phyloP scores from a whole-genome alignment of 92 coral and sea anemone species.

The Anthopleura xanthogrammica region DNA sequence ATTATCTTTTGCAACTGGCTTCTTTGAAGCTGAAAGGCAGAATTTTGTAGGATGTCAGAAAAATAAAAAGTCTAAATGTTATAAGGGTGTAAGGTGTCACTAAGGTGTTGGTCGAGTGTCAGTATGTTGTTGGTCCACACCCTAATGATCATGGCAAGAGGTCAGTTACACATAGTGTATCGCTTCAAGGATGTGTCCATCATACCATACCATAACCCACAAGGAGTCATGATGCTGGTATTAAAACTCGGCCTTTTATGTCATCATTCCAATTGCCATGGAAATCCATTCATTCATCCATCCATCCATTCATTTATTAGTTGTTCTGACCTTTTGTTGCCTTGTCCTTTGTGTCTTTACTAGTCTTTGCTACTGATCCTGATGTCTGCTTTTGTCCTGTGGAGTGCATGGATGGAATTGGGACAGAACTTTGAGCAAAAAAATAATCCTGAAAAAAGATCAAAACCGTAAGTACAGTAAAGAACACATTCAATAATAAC shows the following conservation, averaged over 20 bases:
- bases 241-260: constrained; percentile 95
- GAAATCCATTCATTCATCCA: neutral
- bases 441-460: constrained; percentile 2
- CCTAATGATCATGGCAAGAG: constrained; percentile 30
- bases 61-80: neutral
- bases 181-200: constrained; percentile 84
- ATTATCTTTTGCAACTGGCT: constrained; percentile 16
- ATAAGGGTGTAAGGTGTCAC: neutral
- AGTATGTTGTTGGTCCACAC: no score
- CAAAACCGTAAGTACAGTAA: no score
- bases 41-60: neutral
- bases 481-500: no score
- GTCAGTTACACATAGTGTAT: constrained; percentile 49
- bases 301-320: no score
- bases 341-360: neutral
- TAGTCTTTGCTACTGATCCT: constrained; percentile 5
- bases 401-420: neutral
- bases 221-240: constrained; percentile 21
- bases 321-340: constrained; percentile 11
- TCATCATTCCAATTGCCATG: constrained; percentile 63
- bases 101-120: no score
- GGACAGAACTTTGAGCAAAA: neutral
- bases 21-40: neutral
- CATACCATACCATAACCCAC: constrained; percentile 32
- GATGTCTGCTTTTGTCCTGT: constrained; percentile 1